A percentile compares a stretch with the other conserved stretches of the same genome.
Conservation (phyloP, 2,797 vertebrate species). For the Craterocephalus amniculus region DNA sequence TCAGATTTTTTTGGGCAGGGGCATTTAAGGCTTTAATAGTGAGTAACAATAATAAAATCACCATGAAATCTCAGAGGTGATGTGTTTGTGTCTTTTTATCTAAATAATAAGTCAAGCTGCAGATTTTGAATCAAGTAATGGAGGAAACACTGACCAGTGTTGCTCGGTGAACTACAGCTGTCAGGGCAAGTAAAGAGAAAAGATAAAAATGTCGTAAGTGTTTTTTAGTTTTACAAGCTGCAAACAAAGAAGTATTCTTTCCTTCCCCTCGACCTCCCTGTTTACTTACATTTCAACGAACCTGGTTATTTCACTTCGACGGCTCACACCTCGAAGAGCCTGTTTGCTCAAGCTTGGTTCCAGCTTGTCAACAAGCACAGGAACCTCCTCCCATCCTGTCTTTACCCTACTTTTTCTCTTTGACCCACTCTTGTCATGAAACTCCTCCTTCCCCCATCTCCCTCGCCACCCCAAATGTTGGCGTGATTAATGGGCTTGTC, state of each 20-base stretch:
- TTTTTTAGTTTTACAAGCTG: not conserved
- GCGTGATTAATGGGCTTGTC: slow-evolving; percentile 73
- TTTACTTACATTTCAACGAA: slow-evolving; percentile 22
- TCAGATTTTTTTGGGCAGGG: too few relatives aligned
- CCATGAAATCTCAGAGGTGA: too few relatives aligned
- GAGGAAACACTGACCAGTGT: too few relatives aligned
- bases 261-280: slow-evolving; percentile 1
- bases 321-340: slow-evolving; percentile 67
- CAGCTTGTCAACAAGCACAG: slow-evolving; percentile 79
- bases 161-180: too few relatives aligned
- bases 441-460: not conserved
- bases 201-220: too few relatives aligned
- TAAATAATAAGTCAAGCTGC: too few relatives aligned
- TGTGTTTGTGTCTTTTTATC: too few relatives aligned
- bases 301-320: slow-evolving; percentile 37
- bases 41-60: too few relatives aligned
- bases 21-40: too few relatives aligned
- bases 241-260: not conserved
- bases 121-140: too few relatives aligned
- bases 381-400: slow-evolving; percentile 71
- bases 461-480: slow-evolving; percentile 25
- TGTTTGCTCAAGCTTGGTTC: slow-evolving; percentile 74
- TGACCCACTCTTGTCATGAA: slow-evolving; percentile 15
- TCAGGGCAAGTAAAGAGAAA: too few relatives aligned
- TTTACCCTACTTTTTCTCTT: slow-evolving; percentile 41